Conservation (phyloP, 2,113 vertebrate species). For the Halcyon senegalensis region DNA sequence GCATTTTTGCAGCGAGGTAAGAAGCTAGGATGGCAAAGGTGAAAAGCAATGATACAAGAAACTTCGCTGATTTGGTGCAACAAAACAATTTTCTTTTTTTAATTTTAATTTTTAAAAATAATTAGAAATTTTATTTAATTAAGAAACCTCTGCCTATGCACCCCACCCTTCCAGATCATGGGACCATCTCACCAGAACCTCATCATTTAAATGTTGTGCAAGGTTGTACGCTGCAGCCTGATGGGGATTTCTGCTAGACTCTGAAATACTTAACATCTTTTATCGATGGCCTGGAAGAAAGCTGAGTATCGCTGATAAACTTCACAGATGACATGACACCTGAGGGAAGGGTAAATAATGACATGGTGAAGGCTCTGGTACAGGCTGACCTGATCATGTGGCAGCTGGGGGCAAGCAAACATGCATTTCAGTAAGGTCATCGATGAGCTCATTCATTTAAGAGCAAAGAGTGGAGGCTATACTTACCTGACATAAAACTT, state of each 20-base stretch:
- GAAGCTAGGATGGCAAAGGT: neutral
- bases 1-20: neutral
- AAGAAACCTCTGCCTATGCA: neutral
- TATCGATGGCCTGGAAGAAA: neutral
- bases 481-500: neutral
- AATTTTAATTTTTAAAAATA: neutral
- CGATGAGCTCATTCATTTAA: neutral
- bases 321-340: neutral
- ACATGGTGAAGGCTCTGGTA: neutral
- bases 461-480: neutral
- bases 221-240: neutral
- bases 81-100: neutral
- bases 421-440: conserved; percentile 39
- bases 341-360: conserved; percentile 39
- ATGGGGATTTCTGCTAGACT: neutral
- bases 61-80: neutral
- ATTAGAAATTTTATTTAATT: neutral
- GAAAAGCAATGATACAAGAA: neutral
- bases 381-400: conserved; percentile 25
- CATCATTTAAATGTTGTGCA: neutral
- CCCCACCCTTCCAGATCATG: neutral
- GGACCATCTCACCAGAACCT: neutral
- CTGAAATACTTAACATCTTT: neutral
- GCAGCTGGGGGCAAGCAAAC: neutral
- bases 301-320: neutral